A percentile compares a stretch with the other conserved stretches of the same genome.
Evolutionary conservation across 2,797 vertebrate genomes (phyloP).

Genomic region (Acestrorhynchus altus): DNA sequence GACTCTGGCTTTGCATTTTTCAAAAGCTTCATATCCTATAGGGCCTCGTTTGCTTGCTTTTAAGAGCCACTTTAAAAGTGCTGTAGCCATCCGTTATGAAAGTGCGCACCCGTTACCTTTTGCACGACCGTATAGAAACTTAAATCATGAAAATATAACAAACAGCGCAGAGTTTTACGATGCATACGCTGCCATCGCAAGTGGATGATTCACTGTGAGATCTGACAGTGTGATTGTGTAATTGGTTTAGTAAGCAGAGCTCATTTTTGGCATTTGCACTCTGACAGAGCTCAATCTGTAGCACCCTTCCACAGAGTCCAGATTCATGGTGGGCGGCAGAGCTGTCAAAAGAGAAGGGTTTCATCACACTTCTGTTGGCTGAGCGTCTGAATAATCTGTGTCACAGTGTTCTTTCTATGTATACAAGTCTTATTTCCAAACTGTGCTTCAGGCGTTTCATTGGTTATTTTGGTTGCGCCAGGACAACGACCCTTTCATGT

Average conservation of each 20-base stretch:
- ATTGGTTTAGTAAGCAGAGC: conserved; percentile 55
- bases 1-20: conserved; percentile 32
- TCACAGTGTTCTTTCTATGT: conserved; percentile 46
- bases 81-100: conserved; percentile 8
- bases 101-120: conserved; percentile 27
- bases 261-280: conserved; percentile 56
- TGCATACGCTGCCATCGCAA: conserved; percentile 35
- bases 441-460: conserved; percentile 6
- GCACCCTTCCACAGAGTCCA: conserved; percentile 56
- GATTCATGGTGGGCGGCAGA: conserved; percentile 60
- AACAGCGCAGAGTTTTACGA: conserved; percentile 16
- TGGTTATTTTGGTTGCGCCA: not conserved
- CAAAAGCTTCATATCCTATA: conserved; percentile 38
- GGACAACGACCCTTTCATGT: not conserved
- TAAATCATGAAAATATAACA: conserved; percentile 6
- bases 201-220: conserved; percentile 49
- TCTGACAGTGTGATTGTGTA: conserved; percentile 48
- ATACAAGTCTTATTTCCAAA: conserved; percentile 38
- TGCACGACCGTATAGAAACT: conserved; percentile 2
- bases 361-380: conserved; percentile 54
- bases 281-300: conserved; percentile 60
- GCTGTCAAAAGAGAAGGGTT: conserved; percentile 56
- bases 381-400: conserved; percentile 50
- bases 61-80: conserved; percentile 31
- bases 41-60: conserved; percentile 23